Conservation (phyloP, 1,140 invertebrate genomes). For the Nasonia longicornis region DNA sequence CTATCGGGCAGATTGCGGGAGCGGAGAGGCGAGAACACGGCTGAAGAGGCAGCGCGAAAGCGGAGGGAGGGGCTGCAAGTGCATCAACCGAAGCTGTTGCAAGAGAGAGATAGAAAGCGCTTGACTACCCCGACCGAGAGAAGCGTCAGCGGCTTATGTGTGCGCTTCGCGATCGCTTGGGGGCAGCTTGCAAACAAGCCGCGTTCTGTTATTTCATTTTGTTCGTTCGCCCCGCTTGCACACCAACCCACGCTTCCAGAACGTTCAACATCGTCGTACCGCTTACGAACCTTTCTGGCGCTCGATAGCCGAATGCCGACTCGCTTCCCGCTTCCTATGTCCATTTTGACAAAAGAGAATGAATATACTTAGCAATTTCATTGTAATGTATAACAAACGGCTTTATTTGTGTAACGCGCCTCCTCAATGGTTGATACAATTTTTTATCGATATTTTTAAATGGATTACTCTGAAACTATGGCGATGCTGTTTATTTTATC, state of each 20-base stretch:
- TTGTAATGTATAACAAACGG: background rate
- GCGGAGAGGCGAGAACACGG: background rate
- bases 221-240: background rate
- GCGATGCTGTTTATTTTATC: too few relatives aligned
- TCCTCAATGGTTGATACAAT: too few relatives aligned
- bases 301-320: background rate
- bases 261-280: background rate
- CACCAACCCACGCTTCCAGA: background rate
- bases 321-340: background rate
- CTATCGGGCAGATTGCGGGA: background rate
- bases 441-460: too few relatives aligned
- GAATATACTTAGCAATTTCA: background rate
- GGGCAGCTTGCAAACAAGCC: background rate
- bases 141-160: background rate
- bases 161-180: background rate
- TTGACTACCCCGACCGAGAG: background rate
- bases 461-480: too few relatives aligned
- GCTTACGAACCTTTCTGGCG: background rate
- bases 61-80: background rate
- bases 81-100: background rate
- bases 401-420: too few relatives aligned
- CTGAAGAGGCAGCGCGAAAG: background rate
- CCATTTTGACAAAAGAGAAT: background rate
- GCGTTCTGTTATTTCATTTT: background rate
- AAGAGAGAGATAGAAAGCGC: background rate